Conservation (phyloP, 2,888 invertebrate species). For the Allolobophora icterica region DNA sequence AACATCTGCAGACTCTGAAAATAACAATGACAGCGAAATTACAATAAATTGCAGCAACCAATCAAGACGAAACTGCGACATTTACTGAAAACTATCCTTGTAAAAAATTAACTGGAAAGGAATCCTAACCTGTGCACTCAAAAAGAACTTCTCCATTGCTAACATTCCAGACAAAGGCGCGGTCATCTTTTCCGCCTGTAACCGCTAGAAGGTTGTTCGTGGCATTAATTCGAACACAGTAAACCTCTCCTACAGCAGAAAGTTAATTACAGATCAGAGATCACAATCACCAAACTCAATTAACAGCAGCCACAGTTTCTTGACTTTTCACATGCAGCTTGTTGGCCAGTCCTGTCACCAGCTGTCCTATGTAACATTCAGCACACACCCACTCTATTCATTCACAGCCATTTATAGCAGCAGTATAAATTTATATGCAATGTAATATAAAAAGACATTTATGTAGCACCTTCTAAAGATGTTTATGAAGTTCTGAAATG, state of each 20-base stretch:
- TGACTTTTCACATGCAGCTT: not conserved
- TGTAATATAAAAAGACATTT: not conserved
- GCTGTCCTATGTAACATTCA: not conserved
- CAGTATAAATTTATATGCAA: too few relatives aligned
- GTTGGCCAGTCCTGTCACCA: not conserved
- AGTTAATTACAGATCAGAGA: not conserved
- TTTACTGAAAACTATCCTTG: not conserved
- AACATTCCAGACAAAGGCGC: constrained; percentile 1
- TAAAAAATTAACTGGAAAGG: not conserved
- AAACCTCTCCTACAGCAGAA: not conserved
- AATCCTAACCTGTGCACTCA: constrained; percentile 7
- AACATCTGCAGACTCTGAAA: too few relatives aligned
- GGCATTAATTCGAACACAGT: not conserved
- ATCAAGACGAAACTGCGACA: not conserved
- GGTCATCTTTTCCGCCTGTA: constrained; percentile 13
- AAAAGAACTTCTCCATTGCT: not conserved
- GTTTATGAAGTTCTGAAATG: too few relatives aligned
- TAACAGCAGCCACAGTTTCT: not conserved
- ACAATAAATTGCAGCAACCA: not conserved
- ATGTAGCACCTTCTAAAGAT: not conserved
- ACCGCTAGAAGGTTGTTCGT: not conserved
- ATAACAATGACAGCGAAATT: too few relatives aligned
- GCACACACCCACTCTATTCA: too few relatives aligned
- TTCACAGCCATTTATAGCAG: too few relatives aligned
- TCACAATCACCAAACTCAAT: not conserved